Conservation (phyloP, 2,113 vertebrate genomes). For the cat (Felis catus) region F.catus_Fca126_mat1.0 CM031416.1:10533001-10533500, state of each 20-base stretch:
- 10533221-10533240: too few relatives aligned
- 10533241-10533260: not conserved
- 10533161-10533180: too few relatives aligned
- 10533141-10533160: too few relatives aligned
- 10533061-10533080: too few relatives aligned
- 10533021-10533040: not conserved
- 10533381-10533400: not conserved
- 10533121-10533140: too few relatives aligned
- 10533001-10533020: not conserved
- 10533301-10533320: not conserved
- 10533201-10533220: too few relatives aligned
- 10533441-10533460: not conserved
- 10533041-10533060: too few relatives aligned
- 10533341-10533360: not conserved
- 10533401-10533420: not conserved
- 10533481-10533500: not conserved
- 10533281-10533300: not conserved
- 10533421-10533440: not conserved
- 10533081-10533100: too few relatives aligned
- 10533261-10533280: not conserved
- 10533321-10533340: not conserved
- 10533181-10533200: too few relatives aligned
- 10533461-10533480: not conserved
- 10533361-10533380: not conserved
- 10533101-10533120: too few relatives aligned